Evolutionary conservation across 2,888 invertebrate species (phyloP).

Genomic region (Acleris emargana): DNA sequence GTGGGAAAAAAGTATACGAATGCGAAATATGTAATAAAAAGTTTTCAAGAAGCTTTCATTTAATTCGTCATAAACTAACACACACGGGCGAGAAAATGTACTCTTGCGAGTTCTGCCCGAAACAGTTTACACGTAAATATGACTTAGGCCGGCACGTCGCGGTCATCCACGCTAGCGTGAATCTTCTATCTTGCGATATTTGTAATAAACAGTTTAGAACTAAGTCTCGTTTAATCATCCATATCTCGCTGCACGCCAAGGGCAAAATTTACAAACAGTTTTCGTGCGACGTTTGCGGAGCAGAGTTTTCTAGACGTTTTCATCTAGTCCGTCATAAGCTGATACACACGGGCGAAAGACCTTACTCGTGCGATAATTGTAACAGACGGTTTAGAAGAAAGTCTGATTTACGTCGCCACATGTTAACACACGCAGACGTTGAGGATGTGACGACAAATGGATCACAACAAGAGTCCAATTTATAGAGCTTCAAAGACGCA

Average conservation of each 20-base stretch:
- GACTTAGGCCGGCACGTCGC: background rate
- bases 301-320: no score
- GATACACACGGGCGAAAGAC: background rate
- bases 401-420: constrained; percentile 9
- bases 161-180: background rate
- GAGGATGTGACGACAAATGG: no score
- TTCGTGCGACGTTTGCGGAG: background rate
- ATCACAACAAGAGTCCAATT: no score
- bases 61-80: background rate
- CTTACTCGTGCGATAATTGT: constrained; percentile 2
- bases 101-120: constrained; percentile 11
- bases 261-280: background rate
- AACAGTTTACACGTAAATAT: constrained; percentile 5
- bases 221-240: background rate
- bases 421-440: background rate
- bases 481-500: no score
- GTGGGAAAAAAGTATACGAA: background rate
- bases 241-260: background rate
- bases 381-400: constrained; percentile 7
- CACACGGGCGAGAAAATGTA: background rate
- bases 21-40: background rate
- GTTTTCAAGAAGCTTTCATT: background rate
- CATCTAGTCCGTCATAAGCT: no score
- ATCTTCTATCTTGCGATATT: background rate
- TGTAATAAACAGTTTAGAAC: background rate